A percentile compares a stretch with the other conserved stretches of the same genome.
phyloP scores from a whole-genome alignment of 1,140 invertebrate species.

The Papilio dardanus region DNA sequence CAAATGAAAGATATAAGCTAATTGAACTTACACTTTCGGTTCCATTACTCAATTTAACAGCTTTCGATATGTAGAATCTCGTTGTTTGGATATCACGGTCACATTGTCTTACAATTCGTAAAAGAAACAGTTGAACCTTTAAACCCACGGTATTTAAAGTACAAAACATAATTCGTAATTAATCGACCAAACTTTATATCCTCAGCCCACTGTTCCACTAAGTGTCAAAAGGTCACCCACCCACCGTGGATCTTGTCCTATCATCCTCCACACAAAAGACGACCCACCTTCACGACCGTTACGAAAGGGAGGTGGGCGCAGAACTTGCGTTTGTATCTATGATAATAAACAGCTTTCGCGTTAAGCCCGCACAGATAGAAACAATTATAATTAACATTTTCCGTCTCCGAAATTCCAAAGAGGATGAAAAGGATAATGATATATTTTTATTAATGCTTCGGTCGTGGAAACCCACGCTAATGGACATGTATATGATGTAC shows the following conservation, averaged over 20 bases:
- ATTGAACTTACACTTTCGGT: neutral
- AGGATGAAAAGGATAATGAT: neutral
- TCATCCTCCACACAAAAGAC: neutral
- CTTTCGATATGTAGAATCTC: neutral
- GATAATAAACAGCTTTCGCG: neutral
- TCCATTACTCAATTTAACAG: neutral
- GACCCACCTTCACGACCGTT: constrained; percentile 5
- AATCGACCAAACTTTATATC: neutral
- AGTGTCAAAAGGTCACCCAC: neutral
- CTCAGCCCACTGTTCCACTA: neutral
- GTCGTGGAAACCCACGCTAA: no score
- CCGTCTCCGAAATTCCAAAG: neutral
- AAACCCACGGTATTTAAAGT: neutral
- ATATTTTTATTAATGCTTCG: neutral
- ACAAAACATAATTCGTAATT: neutral
- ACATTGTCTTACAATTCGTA: neutral
- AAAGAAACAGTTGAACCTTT: neutral
- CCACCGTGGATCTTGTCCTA: neutral
- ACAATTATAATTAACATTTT: neutral
- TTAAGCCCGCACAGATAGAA: neutral
- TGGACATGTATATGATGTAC: neutral
- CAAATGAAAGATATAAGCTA: neutral
- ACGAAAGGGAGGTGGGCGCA: neutral
- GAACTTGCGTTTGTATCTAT: neutral
- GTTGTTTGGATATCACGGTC: neutral